Conservation (phyloP, 2,888 invertebrate genomes). For the Stomorhina lunata region DNA sequence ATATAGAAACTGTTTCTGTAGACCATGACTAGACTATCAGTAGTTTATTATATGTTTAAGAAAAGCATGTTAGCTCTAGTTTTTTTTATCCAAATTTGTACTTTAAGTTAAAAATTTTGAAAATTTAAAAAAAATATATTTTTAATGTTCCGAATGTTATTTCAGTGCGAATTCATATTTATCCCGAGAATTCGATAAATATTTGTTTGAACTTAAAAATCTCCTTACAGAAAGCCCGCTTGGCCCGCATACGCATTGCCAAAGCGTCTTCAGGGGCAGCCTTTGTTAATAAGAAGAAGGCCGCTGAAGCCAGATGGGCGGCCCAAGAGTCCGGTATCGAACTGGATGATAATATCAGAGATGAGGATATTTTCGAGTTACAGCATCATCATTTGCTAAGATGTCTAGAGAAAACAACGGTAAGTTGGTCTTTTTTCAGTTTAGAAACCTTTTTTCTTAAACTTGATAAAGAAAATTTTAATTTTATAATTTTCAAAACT, state of each 20-base stretch:
- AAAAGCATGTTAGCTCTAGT: neutral
- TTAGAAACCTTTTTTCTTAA: neutral
- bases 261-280: conserved; percentile 99
- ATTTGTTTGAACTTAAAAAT: too few species aligned
- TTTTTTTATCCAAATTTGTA: neutral
- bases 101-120: neutral
- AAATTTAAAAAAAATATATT: too few species aligned
- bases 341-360: conserved; percentile 91
- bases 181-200: too few species aligned
- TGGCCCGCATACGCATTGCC: conserved; percentile 98
- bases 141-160: neutral
- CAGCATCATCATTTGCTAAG: conserved; percentile 99
- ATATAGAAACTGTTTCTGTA: too few species aligned
- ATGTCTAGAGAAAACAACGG: conserved; percentile 99
- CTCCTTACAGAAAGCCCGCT: conserved; percentile 93
- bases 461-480: neutral
- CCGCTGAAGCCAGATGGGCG: conserved; percentile 96
- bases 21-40: too few species aligned
- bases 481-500: neutral
- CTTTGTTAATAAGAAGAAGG: conserved; percentile 99
- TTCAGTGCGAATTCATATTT: too few species aligned
- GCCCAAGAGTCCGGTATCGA: conserved; percentile 96
- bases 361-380: conserved; percentile 98
- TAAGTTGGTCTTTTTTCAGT: conserved; percentile 78
- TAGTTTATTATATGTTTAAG: too few species aligned